Percentiles rank a stretch among this genome's conserved stretches.
Evolutionary conservation across 2,113 vertebrate genomes (phyloP).

Genomic region (Narcine bancroftii): DNA sequence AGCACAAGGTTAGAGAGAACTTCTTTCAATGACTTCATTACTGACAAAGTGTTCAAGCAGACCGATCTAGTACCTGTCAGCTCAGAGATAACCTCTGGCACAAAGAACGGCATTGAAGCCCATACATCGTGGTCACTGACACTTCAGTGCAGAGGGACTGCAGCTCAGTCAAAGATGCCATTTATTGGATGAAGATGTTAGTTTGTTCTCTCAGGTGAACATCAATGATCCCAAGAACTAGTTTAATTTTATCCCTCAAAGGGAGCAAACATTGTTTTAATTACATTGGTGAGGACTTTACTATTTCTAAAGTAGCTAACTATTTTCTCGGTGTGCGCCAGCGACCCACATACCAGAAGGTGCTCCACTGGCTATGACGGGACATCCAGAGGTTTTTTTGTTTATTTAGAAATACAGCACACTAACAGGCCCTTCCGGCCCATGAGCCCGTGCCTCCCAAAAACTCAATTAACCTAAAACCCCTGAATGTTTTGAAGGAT

Average conservation of each 20-base stretch:
- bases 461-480: too few relatives aligned
- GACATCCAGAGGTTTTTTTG: not conserved
- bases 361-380: not conserved
- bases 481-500: too few relatives aligned
- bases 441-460: too few relatives aligned
- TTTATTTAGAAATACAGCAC: too few relatives aligned
- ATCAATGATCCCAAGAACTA: not conserved
- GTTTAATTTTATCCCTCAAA: not conserved
- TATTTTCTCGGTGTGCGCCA: not conserved
- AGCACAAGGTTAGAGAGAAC: not conserved
- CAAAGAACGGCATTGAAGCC: not conserved
- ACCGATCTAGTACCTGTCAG: not conserved
- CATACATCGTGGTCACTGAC: too few relatives aligned
- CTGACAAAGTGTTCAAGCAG: not conserved
- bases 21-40: not conserved
- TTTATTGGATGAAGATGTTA: not conserved
- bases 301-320: not conserved
- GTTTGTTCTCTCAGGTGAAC: not conserved
- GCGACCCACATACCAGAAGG: not conserved
- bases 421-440: too few relatives aligned
- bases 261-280: not conserved
- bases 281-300: not conserved
- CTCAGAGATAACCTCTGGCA: not conserved
- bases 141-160: too few relatives aligned
- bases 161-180: not conserved